Evolutionary conservation across 2,797 vertebrate species (phyloP).

Genomic region (Vultur gryphus): DNA sequence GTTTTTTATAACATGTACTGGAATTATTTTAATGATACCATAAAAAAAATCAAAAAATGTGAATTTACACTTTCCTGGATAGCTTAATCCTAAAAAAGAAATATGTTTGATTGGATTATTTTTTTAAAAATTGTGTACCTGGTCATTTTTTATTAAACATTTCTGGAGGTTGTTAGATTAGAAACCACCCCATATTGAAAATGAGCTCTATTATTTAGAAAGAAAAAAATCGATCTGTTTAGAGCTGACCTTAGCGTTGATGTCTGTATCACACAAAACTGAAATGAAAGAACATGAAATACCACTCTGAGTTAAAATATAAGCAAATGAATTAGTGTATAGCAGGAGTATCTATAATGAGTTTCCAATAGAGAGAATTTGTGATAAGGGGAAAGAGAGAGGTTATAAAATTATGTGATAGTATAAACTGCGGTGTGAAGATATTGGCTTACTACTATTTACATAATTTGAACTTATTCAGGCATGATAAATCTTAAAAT

Average conservation of each 20-base stretch:
- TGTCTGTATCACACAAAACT: neutral
- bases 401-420: neutral
- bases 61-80: neutral
- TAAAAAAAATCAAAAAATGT: neutral
- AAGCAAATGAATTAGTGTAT: neutral
- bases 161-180: neutral
- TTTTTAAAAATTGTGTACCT: neutral
- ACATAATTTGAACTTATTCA: neutral
- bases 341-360: neutral
- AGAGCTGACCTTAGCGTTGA: neutral
- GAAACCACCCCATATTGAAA: neutral
- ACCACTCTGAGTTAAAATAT: neutral
- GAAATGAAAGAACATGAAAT: neutral
- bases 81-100: neutral
- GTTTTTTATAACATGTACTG: neutral
- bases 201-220: neutral
- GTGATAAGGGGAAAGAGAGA: conserved; percentile 46
- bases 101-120: neutral
- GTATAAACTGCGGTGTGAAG: neutral
- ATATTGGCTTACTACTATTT: neutral
- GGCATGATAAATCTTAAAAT: neutral
- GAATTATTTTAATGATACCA: neutral
- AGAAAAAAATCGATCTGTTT: neutral
- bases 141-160: neutral
- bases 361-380: conserved; percentile 21